phyloP scores from a whole-genome alignment of 2,888 invertebrate genomes.

The Pardosa pseudoannulata region DNA sequence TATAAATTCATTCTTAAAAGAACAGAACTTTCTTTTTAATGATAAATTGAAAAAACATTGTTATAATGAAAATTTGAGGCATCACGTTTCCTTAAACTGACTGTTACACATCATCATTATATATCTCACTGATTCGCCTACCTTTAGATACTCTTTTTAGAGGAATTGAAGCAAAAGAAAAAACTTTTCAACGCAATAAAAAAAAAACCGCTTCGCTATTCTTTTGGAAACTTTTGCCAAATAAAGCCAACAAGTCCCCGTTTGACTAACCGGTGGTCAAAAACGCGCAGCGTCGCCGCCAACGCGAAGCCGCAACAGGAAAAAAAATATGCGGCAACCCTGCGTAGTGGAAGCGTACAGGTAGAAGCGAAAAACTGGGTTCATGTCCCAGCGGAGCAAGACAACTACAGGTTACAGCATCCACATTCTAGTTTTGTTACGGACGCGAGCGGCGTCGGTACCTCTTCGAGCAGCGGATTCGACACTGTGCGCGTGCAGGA shows the following conservation, averaged over 20 bases:
- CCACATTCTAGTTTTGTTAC: constrained; percentile 41
- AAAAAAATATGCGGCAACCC: constrained; percentile 42
- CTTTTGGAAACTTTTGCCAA: neutral
- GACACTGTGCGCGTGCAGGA: neutral
- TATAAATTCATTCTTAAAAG: too few species aligned
- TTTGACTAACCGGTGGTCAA: neutral
- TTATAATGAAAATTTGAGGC: too few species aligned
- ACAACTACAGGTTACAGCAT: constrained; percentile 65
- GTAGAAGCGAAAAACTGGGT: constrained; percentile 65
- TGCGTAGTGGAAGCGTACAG: constrained; percentile 52
- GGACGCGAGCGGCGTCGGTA: constrained; percentile 20
- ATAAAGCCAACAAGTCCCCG: neutral
- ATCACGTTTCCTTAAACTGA: too few species aligned
- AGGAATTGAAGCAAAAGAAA: too few species aligned
- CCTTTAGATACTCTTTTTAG: too few species aligned
- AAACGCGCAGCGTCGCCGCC: constrained; percentile 9
- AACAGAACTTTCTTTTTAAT: too few species aligned
- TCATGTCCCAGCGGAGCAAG: constrained; percentile 57
- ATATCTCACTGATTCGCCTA: too few species aligned
- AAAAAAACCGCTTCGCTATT: neutral
- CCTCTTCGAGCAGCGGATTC: neutral
- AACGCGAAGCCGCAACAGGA: constrained; percentile 20
- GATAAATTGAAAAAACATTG: too few species aligned
- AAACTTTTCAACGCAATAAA: neutral
- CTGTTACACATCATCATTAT: too few species aligned